These are phyloP conservation scores for Siniperca scherzeri DNA, from an alignment of 2,797 vertebrate species.

Conservation along the genomic window DNA sequence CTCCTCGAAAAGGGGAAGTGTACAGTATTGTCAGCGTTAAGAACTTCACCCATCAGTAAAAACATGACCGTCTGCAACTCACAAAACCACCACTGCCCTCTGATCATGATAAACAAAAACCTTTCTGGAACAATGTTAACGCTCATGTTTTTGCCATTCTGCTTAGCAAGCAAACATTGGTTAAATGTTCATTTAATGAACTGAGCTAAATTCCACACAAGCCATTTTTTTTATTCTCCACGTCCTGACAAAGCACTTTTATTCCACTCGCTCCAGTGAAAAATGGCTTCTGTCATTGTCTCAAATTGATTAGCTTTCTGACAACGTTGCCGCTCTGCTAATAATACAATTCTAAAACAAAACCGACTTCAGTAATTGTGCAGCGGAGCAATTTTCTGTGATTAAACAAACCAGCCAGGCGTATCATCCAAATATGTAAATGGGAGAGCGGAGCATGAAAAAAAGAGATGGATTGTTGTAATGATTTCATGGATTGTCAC, in stretches of 20 bases:
- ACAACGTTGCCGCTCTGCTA: slow-evolving; percentile 30
- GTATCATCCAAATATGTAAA: slow-evolving; percentile 71
- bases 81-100: background rate
- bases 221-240: background rate
- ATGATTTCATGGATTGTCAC: slow-evolving; percentile 67
- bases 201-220: background rate
- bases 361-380: slow-evolving; percentile 43
- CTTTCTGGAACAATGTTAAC: accelerated
- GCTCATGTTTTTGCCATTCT: background rate
- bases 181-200: slow-evolving; percentile 19
- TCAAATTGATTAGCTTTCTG: slow-evolving; percentile 56
- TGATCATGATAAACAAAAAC: background rate
- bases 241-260: slow-evolving; percentile 7
- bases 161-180: background rate
- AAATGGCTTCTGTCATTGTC: slow-evolving; percentile 20
- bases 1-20: slow-evolving; percentile 50
- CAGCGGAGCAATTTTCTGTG: slow-evolving; percentile 35
- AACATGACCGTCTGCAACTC: background rate
- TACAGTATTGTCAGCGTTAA: background rate
- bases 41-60: slow-evolving; percentile 13
- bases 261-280: background rate
- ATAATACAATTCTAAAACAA: slow-evolving; percentile 54
- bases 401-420: slow-evolving; percentile 67
- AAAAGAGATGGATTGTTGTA: slow-evolving; percentile 47
- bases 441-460: slow-evolving; percentile 11